Evolutionary conservation across 1,140 invertebrate species (phyloP).

Genomic region (Ceratina japonica): DNA sequence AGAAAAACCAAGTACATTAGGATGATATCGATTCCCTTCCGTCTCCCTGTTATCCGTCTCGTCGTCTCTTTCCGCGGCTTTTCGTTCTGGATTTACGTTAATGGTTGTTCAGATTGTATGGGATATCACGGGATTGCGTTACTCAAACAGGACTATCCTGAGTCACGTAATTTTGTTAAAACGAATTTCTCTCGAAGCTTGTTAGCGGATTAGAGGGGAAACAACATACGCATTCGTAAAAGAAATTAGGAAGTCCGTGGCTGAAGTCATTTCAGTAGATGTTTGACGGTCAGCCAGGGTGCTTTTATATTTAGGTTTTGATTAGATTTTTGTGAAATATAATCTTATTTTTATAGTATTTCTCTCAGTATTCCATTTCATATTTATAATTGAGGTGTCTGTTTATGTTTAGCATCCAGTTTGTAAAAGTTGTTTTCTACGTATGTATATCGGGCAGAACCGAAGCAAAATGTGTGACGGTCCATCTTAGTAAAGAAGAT

Average conservation of each 20-base stretch:
- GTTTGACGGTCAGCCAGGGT: too few species aligned
- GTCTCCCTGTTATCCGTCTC: constrained; percentile 18
- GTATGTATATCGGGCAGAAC: neutral
- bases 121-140: constrained; percentile 56
- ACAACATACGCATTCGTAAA: neutral
- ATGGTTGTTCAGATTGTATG: constrained; percentile 51
- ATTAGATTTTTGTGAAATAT: too few species aligned
- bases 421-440: neutral
- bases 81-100: constrained; percentile 59
- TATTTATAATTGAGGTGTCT: neutral
- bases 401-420: neutral
- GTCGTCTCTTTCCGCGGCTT: constrained; percentile 11
- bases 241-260: too few species aligned
- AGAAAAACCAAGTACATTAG: constrained; percentile 47
- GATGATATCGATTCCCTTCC: constrained; percentile 56
- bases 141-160: constrained; percentile 44
- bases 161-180: constrained; percentile 44
- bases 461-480: constrained; percentile 2
- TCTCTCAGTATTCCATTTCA: too few species aligned
- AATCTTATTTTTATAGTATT: too few species aligned
- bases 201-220: neutral
- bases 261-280: too few species aligned
- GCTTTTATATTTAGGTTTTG: neutral
- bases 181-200: constrained; percentile 11
- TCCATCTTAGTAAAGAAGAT: constrained; percentile 29